Conservation (phyloP, 2,113 vertebrate species). For the Capreolus pygargus region DNA sequence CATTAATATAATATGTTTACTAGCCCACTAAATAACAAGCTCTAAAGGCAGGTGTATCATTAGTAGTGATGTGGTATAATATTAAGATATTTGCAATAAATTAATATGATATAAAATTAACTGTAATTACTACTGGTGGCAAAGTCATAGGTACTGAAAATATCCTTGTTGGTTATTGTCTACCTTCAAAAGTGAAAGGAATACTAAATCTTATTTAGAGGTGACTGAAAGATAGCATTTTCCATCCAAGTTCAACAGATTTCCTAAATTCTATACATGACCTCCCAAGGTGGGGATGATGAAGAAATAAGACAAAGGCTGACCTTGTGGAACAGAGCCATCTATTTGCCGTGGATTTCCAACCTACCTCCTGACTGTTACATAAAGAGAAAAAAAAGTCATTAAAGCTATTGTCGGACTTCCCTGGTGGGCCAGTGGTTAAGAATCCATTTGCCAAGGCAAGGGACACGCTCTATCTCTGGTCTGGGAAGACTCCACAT, state of each 20-base stretch:
- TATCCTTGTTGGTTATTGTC: neutral
- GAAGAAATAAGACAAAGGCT: neutral
- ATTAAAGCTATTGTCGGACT: neutral
- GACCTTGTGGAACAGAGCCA: neutral
- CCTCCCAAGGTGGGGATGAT: neutral
- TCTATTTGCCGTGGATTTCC: neutral
- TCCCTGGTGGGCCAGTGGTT: neutral
- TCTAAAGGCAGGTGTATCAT: neutral
- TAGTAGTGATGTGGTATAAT: neutral
- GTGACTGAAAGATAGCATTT: neutral
- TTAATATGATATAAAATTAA: neutral
- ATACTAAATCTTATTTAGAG: neutral
- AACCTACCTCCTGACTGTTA: neutral
- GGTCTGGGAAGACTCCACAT: neutral
- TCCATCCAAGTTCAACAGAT: neutral
- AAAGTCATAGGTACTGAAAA: neutral
- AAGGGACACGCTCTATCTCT: neutral
- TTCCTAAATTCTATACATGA: neutral
- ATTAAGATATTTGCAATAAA: neutral
- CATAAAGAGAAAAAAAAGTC: neutral
- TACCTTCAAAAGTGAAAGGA: neutral
- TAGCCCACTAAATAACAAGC: neutral
- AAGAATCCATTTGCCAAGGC: neutral
- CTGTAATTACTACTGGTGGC: neutral
- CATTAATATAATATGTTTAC: neutral